Conservation (phyloP, 2,888 invertebrate genomes). For the Diaphora mendica region DNA sequence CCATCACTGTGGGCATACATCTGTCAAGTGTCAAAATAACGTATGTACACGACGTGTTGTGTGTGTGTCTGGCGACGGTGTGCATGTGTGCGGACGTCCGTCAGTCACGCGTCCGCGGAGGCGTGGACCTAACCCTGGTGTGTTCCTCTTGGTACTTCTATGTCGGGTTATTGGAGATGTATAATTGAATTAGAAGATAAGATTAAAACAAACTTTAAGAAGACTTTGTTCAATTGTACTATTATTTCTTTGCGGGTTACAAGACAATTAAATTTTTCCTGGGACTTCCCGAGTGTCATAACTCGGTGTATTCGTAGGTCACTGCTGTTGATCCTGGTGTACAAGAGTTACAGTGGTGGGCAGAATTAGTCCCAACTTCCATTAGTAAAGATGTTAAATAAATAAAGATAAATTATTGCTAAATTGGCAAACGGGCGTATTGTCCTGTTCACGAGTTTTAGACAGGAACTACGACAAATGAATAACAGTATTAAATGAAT, state of each 20-base stretch:
- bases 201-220: too few relatives aligned
- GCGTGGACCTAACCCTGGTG: constrained; percentile 59
- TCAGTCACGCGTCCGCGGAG: constrained; percentile 74
- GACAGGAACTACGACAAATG: not conserved
- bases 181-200: too few relatives aligned
- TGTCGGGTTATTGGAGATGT: not conserved
- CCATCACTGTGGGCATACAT: constrained; percentile 50
- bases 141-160: constrained; percentile 45
- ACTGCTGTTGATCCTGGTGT: too few relatives aligned
- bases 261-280: too few relatives aligned
- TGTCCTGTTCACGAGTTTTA: too few relatives aligned
- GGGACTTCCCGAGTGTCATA: too few relatives aligned
- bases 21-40: constrained; percentile 52
- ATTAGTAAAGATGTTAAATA: not conserved
- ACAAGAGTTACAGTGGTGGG: too few relatives aligned
- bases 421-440: too few relatives aligned
- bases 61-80: constrained; percentile 40
- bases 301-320: too few relatives aligned
- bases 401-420: too few relatives aligned
- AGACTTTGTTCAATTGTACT: too few relatives aligned
- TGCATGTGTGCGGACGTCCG: constrained; percentile 67
- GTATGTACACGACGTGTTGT: constrained; percentile 25
- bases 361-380: not conserved
- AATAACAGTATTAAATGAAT: not conserved
- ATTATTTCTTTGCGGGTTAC: too few relatives aligned